Evolutionary conservation across 2,888 invertebrate species (phyloP), one percentile per base, ranked within the genome.

Genomic region (Alloplasta piceator): DNA sequence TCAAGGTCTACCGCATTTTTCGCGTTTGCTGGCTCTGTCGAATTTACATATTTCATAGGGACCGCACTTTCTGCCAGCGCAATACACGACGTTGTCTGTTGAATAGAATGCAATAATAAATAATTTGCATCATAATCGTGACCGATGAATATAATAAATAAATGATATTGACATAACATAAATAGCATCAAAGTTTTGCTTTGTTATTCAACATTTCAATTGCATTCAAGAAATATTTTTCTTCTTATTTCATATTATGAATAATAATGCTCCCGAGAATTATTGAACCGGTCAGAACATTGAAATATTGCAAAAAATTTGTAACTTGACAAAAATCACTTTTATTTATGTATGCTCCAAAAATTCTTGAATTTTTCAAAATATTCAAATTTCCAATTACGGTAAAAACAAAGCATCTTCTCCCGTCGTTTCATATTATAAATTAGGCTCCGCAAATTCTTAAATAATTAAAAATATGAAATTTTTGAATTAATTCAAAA

Each of bases 11-110:
- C 94, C 94, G 87, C 96, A 96, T 91, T 94, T 95, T 87, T 94
- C 94, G 38, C 95, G 94, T 89, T 95, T 96, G 39, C 95, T 95
- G 70, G 90, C 86, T 14, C 94, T 93, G 88, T 96, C 96, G 83
- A 93, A 92, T 87, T 94, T 94, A 91, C 96, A 96, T 82, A 95
- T 95, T 89, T 96, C 95, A 82, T 93, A 94, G 0, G 94, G 89
- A 86, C 93, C 94, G 88, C 96, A 96, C 90, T 95, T 96, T 9
- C 94, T 94, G 87, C 96, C 96, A 86, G 94, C 95, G 86, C 96
- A 96, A 87, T 95, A 95, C 1, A 93, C 93, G 0, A 93, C 93
- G 14, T 92, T 92, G 92, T 93, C 89, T 93, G 80, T 61, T 26
- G 26, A 26, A 26, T 26, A 3, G 26, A 26, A 26, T 26, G 26